Evolutionary conservation across 2,797 vertebrate species (phyloP).

Genomic region (Chelon labrosus): DNA sequence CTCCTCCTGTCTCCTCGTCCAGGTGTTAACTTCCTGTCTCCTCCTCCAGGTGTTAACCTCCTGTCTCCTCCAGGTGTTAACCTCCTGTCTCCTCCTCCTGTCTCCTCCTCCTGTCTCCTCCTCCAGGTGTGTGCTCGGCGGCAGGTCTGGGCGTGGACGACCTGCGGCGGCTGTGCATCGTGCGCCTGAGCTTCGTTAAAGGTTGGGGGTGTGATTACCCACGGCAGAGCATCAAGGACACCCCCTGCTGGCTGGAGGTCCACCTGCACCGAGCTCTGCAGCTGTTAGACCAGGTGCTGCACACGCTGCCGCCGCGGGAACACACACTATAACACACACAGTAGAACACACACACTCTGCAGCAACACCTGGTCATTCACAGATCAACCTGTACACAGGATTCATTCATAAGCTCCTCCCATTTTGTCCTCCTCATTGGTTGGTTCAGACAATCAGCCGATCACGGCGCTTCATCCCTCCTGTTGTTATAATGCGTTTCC

Average conservation of each 20-base stretch:
- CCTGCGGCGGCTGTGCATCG: slow-evolving; percentile 84
- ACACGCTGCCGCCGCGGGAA: slow-evolving; percentile 79
- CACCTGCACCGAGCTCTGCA: slow-evolving; percentile 87
- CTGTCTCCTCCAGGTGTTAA: too few species aligned
- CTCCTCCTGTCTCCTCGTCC: too few species aligned
- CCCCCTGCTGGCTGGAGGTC: slow-evolving; percentile 89
- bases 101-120: neutral
- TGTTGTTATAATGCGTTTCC: slow-evolving; percentile 27
- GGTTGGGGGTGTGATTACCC: slow-evolving; percentile 89
- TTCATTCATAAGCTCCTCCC: slow-evolving; percentile 12
- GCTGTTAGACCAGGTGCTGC: slow-evolving; percentile 88
- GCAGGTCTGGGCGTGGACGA: slow-evolving; percentile 86
- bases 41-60: too few species aligned
- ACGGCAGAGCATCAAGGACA: slow-evolving; percentile 88
- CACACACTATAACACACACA: slow-evolving; percentile 49
- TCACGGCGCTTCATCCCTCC: neutral
- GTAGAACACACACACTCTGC: slow-evolving; percentile 5
- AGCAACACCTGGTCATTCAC: neutral
- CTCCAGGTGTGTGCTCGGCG: slow-evolving; percentile 74
- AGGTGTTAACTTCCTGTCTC: too few species aligned
- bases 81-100: too few species aligned
- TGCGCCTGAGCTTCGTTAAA: slow-evolving; percentile 88
- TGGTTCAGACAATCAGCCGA: slow-evolving; percentile 34
- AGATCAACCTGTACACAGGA: too few species aligned
- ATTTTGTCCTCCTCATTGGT: neutral